Percentiles rank a stretch among this genome's conserved stretches.
These are phyloP conservation scores for Rafetus swinhoei DNA, from an alignment of 2,113 vertebrate species.

Conservation along the genomic window DNA sequence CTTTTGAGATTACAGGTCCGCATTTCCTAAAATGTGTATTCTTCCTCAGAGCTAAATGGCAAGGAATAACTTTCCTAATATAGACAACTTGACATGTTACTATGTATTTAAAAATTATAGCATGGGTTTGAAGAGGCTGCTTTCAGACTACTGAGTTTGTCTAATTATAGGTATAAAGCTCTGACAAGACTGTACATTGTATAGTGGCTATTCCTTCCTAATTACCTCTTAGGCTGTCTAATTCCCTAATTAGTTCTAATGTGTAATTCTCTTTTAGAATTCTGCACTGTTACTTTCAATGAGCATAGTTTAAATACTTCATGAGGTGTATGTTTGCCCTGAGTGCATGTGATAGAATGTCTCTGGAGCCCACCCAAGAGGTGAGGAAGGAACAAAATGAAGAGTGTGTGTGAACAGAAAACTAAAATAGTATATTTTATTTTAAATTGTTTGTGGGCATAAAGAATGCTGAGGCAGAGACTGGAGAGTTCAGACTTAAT, in stretches of 20 bases:
- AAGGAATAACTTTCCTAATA: not conserved
- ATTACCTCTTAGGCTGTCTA: not conserved
- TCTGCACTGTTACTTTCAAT: not conserved
- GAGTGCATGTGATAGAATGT: not conserved
- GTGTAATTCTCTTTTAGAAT: not conserved
- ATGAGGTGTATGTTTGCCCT: not conserved
- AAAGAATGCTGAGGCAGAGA: not conserved
- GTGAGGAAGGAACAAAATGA: not conserved
- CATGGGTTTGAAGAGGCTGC: not conserved
- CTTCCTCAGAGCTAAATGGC: not conserved
- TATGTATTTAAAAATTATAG: not conserved
- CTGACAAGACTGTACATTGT: slow-evolving; percentile 19
- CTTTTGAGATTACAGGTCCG: not conserved
- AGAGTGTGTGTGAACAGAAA: not conserved
- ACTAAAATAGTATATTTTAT: not conserved
- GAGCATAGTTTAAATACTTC: not conserved
- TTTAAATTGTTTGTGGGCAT: not conserved
- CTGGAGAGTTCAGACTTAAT: not conserved
- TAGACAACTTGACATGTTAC: not conserved
- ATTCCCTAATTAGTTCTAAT: slow-evolving; percentile 18
- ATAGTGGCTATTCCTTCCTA: not conserved
- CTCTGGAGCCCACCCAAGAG: not conserved
- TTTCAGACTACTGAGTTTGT: not conserved
- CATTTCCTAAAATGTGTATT: not conserved
- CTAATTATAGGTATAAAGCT: not conserved